Conservation (phyloP, 2,797 vertebrate species). For the Ptychadena robeensis region DNA sequence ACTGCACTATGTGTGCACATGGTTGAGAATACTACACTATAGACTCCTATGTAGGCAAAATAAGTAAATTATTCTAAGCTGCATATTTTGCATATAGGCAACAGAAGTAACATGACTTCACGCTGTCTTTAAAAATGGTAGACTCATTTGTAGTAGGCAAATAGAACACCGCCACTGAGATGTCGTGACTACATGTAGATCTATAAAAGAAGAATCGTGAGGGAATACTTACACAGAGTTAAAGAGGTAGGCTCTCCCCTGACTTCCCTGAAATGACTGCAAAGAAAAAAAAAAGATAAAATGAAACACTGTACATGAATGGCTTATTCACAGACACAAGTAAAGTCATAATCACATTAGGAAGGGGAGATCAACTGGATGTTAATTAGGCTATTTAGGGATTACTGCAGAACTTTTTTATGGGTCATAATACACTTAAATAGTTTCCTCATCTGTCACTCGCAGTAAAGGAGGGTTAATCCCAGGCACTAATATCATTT, state of each 20-base stretch:
- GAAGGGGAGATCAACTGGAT: slow-evolving; percentile 6
- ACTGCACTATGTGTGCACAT: too few relatives aligned
- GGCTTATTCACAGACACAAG: background rate
- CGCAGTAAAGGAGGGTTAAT: background rate
- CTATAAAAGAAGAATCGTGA: too few relatives aligned
- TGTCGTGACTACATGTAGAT: too few relatives aligned
- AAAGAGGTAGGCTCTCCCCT: slow-evolving; percentile 97
- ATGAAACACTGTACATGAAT: background rate
- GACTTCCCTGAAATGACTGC: slow-evolving; percentile 97
- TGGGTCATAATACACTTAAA: background rate
- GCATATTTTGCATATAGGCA: too few relatives aligned
- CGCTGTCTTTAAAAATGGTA: background rate
- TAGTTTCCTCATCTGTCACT: background rate
- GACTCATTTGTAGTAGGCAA: background rate
- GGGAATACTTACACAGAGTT: slow-evolving; percentile 92
- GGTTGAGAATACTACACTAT: background rate
- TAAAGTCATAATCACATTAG: background rate
- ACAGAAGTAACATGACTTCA: background rate
- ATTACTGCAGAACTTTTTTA: background rate
- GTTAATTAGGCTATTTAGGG: slow-evolving; percentile 3
- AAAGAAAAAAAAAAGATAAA: slow-evolving; percentile 62
- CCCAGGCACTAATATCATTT: background rate
- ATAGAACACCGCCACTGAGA: background rate
- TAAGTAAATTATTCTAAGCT: background rate
- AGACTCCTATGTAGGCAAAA: background rate